Base-by-base conservation (phyloP, 2,113 vertebrate genomes). In the Oreocharis arfaki region DNA sequence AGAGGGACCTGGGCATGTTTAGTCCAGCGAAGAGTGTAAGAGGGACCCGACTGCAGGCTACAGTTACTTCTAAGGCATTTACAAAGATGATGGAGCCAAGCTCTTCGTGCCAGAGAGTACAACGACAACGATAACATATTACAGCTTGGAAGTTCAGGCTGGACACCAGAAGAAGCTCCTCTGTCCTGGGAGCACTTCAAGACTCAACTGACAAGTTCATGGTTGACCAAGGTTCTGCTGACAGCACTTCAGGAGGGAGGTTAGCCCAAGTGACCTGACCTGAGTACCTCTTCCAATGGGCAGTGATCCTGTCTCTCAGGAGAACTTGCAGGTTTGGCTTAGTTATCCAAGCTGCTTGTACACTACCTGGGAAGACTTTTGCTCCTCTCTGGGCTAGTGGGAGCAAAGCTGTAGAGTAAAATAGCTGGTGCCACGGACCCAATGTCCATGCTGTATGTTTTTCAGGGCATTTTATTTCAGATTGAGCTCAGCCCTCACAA, bases 41-140 rank as follows among this genome's bases (percentile, higher is more conserved):
- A 22, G 24, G 33, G 46, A 84, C 37, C 16, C 59, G 70, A 10
- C 11, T 1, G 2, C n/a, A 87, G 37, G 19, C 70, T 37, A 26
- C 37, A 41, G 35, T 33, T 53, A 63, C 35, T 64, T 64, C 28
- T 56, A 60, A 39, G 7, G n/a, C 56, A 70, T 42, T 53, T 63
- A 73, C 10, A 85, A 42, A 85, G 32, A 67, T 18, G 33, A 82
- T 21, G 17, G 44, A 52, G 24, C 32, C 26, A 49, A 81, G 22
- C 5, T 50, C 13, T 75, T 70, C 9, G 10, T 17, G 42, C 22
- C 64, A 64, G 32, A 42, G 21, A 18, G 23, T n/a, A 59, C 59
- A 89, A 33, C 16, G 21, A 35, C 46, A 84, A 65, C 0, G 0
- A 23, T 3, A 69, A 39, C 7, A 8, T 30, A 64, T 18, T 50